Evolutionary conservation across 2,888 invertebrate species (phyloP).

Genomic region (Antheraea yamamai): DNA sequence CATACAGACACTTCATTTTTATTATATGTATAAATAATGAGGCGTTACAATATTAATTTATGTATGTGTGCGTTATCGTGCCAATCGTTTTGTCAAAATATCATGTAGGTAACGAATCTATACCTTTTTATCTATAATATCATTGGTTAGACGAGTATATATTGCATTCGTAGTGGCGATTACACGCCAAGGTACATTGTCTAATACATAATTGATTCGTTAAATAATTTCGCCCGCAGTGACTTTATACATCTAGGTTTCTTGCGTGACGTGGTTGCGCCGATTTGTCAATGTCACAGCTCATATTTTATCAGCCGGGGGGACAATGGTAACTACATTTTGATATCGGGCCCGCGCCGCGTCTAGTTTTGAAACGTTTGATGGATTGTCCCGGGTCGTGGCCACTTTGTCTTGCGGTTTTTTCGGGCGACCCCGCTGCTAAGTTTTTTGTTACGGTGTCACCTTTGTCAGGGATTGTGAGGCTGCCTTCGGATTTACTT

Average conservation of each 20-base stretch:
- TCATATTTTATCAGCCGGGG: constrained; percentile 75
- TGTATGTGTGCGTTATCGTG: too few species aligned
- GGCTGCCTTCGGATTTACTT: constrained; percentile 13
- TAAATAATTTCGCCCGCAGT: constrained; percentile 8
- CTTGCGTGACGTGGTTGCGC: constrained; percentile 17
- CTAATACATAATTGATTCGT: not conserved
- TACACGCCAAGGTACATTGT: not conserved
- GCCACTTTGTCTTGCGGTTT: constrained; percentile 51
- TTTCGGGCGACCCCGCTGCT: constrained; percentile 25
- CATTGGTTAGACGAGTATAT: too few species aligned
- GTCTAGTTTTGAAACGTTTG: constrained; percentile 69
- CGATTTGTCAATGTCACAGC: constrained; percentile 76
- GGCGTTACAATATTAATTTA: too few species aligned
- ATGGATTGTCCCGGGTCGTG: constrained; percentile 63
- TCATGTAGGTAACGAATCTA: too few species aligned
- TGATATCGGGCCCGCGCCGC: constrained; percentile 63
- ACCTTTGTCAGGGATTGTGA: constrained; percentile 18
- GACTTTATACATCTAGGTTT: constrained; percentile 21
- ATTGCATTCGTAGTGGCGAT: too few species aligned
- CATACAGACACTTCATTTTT: too few species aligned
- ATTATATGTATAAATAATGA: too few species aligned
- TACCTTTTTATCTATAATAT: too few species aligned
- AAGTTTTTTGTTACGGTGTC: constrained; percentile 40
- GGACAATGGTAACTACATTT: constrained; percentile 79
- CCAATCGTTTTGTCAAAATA: too few species aligned